phyloP scores from a whole-genome alignment of 2,797 vertebrate species.

The Botia almorhae region DNA sequence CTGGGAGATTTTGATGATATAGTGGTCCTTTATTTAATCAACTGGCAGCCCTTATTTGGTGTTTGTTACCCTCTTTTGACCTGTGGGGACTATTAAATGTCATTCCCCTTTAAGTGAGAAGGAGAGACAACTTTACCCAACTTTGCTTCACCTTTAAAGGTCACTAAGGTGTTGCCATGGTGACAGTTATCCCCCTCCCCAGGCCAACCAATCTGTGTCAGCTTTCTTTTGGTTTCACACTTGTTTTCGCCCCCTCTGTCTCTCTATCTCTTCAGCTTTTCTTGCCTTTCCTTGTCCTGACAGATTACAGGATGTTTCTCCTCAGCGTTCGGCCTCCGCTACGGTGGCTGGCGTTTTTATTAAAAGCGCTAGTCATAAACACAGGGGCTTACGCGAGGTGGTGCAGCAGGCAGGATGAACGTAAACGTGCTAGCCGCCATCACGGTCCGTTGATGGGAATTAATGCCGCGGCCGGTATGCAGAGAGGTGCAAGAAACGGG shows the following conservation, averaged over 20 bases:
- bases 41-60: conserved; percentile 76
- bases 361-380: conserved; percentile 65
- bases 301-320: conserved; percentile 59
- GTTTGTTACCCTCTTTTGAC: conserved; percentile 80
- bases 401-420: conserved; percentile 58
- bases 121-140: conserved; percentile 81
- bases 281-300: conserved; percentile 42
- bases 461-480: conserved; percentile 66
- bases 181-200: conserved; percentile 53
- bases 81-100: conserved; percentile 82
- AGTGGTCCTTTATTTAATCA: conserved; percentile 67
- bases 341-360: conserved; percentile 72
- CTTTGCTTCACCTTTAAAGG: conserved; percentile 78
- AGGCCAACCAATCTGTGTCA: conserved; percentile 39
- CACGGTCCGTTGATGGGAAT: conserved; percentile 69
- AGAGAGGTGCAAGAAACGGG: conserved; percentile 42
- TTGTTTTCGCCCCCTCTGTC: conserved; percentile 33
- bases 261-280: conserved; percentile 9
- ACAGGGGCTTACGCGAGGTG: conserved; percentile 43
- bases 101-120: conserved; percentile 77
- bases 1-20: conserved; percentile 62
- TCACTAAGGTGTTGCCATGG: conserved; percentile 70
- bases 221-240: conserved; percentile 43
- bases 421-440: not conserved
- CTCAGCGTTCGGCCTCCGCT: conserved; percentile 67